Base-by-base conservation (phyloP, 2,888 invertebrate genomes). In the Drosophila greeni region DNA sequence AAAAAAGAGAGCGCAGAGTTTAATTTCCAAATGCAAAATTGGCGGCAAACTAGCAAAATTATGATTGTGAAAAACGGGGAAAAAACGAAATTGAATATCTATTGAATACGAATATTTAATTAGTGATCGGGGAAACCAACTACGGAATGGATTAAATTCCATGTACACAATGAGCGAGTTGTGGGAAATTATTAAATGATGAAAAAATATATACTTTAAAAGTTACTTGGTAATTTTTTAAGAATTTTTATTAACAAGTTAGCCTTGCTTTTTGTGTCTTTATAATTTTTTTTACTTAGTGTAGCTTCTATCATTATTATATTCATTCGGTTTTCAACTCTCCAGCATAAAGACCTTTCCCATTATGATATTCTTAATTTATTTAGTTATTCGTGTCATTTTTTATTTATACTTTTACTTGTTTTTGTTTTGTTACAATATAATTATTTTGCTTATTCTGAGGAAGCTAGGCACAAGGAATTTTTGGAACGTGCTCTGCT, bases 1-100 rank as follows among this genome's bases (percentile, higher is more conserved):
- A 59, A 47, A 58, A 61, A n/a, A n/a, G n/a, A n/a, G n/a, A 40
- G 34, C 31, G 18, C 36, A 23, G 31, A 40, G 53, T 66, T 54
- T 57, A 69, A 74, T 66, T 66, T 52, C 31, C 14, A 49, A 51
- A 60, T 45, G 61, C 62, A 23, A 52, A 64, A 45, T 65, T 33
- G 29, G 9, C 29, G 8, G 26, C 20, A 23, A 48, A 34, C 18
- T 29, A 18, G 34, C 26, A 40, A 39, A 39, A 33, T 24, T 9
- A 9, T 12, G 16, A 45, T 62, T 60, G 31, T 45, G 36, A 20
- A n/a, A 14, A 37, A n/a, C 11, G 4, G 4, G 29, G 11, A 42
- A 29, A 31, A 31, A 23, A 31, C 5, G 5, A 14, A 59, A 43
- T 43, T 43, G 29, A 36, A 59, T 23, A 60, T 42, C 29, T 24